Base-by-base conservation (phyloP, 2,113 vertebrate genomes). In the Sciurus niger region DNA sequence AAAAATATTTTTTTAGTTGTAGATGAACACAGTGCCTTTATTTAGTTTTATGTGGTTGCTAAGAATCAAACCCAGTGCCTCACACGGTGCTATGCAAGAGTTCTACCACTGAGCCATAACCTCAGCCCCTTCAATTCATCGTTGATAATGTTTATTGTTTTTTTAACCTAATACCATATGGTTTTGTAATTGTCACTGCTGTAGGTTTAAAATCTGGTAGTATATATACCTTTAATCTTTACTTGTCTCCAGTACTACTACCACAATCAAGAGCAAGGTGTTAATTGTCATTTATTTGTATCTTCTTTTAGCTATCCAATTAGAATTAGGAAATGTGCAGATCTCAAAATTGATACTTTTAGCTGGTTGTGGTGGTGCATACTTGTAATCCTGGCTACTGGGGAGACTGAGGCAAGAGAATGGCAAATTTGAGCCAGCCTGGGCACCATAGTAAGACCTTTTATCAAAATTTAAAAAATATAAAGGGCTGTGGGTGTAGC, bases 151-250 rank as follows among this genome's bases (percentile, higher is more conserved):
- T 77, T 89, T 89, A 32, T 60, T 63, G 9, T 6, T 84, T 95
- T 40, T 46, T 91, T 67, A 82, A 82, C 24, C 22, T 12, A 82
- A 28, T 74, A 58, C 60, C 9, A 22, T 88, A n/a, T 73, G 14
- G 63, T 95, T 92, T 73, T 79, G 11, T 65, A 65, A 53, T 82
- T 83, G n/a, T 76, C 46, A 68, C 11, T 88, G 51, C 58, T 8
- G 4, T 76, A 88, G 24, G 37, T 51, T 88, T 76, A 58, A 95
- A 91, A 60, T 63, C 89, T 95, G 25, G n/a, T 76, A 74, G n/a
- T n/a, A n/a, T 46, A 55, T 25, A 30, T 55, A 76, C 68, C 6
- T 18, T 46, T 73, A 40, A 25, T 92, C 76, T 82, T 82, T 30
- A 34, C 60, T 63, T 93, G 48, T 60, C 30, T 37, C 55, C n/a